Conservation (phyloP, 1,140 invertebrate species). For the honey bee (Apis mellifera) region DNA sequence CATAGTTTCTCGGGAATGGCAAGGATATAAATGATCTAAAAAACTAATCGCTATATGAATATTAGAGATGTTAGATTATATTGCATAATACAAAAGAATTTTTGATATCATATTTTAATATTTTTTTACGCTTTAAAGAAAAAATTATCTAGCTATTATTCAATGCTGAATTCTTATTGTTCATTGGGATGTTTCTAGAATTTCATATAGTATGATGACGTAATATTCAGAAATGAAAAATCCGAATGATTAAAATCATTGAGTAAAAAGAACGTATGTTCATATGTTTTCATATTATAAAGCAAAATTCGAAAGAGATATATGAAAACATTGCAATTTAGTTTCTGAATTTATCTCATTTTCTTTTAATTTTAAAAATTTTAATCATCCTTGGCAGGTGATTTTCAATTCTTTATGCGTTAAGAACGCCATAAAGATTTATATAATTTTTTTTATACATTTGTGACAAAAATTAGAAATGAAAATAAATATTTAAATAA, state of each 20-base stretch:
- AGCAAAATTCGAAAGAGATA: background rate
- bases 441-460: background rate
- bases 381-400: background rate
- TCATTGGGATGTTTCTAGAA: background rate
- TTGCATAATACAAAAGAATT: background rate
- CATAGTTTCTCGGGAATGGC: background rate
- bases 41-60: background rate
- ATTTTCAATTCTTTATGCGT: background rate
- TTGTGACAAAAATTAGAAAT: background rate
- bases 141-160: too few species aligned
- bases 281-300: background rate
- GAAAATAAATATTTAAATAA: background rate
- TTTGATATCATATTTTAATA: background rate
- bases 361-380: background rate
- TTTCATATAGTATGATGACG: background rate
- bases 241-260: background rate
- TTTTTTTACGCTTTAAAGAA: background rate
- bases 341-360: background rate
- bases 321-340: background rate
- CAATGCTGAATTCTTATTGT: background rate
- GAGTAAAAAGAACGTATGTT: background rate
- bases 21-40: constrained; percentile 25
- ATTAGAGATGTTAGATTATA: background rate
- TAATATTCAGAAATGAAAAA: constrained; percentile 12
- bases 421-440: background rate